Evolutionary conservation across 2,888 invertebrate species (phyloP), one percentile per base, ranked within the genome.

Genomic region (Drosophila kuntzei): DNA sequence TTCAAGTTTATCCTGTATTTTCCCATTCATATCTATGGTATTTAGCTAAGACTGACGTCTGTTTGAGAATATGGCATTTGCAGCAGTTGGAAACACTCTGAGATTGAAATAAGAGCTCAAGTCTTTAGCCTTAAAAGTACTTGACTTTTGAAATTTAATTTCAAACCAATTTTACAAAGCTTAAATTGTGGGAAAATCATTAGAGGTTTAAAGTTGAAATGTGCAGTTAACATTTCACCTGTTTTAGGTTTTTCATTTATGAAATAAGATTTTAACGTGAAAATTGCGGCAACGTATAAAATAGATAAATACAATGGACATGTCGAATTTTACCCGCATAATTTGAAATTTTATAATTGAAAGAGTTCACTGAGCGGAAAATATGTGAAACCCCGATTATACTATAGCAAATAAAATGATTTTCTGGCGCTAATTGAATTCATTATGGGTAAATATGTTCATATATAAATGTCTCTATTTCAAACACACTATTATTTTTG

Each of bases 341-440:
- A 14, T 51, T 39, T 16, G 37, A n/a, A 12, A 27, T 27, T 37
- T 20, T 8, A 18, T 39, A 39, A 41, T 41, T 41, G 29, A 12
- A 53, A 39, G 5, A n/a, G 27, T 53, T 41, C 29, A 39, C 1
- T 9, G 53, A 7, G 37, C 37, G 16, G 51, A 25, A 37, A 37
- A 36, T 50, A n/a, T 36, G 1, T 12, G 34, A 22, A 49, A 22
- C 34, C 11, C 9, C 11, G n/a, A 16, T 9, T 11, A 25, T 25
- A 14, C 4, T 16, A 29, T 6, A 16, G 29, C 27, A 46, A 11
- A 29, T 53, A n/a, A 11, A 18, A 53, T 39, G 5, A 2, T 20
- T 50, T 22, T 22, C 14, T 9, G 34, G 34, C n/a, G 25, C 37
- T 54, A 54, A 54, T 54, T 54, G 39, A 29, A 54, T 34, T 34